Conservation (phyloP, 2,888 invertebrate genomes). For the Endomychus coccineus region DNA sequence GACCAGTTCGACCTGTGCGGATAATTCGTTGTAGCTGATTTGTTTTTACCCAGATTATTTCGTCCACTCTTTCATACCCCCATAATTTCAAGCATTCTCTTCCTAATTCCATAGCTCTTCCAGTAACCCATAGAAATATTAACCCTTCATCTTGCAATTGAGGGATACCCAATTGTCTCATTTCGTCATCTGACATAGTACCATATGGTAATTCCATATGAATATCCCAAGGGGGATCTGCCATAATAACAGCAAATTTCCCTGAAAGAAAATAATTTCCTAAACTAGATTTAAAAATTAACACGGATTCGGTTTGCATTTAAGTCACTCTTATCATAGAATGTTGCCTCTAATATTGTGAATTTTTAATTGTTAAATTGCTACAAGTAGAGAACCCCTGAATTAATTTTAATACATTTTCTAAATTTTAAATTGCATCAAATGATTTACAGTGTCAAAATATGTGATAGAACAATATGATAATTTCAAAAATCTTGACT, state of each 20-base stretch:
- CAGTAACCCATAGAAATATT: slow-evolving; percentile 97
- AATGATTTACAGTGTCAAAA: too few species aligned
- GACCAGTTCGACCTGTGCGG: slow-evolving; percentile 92
- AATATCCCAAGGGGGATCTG: slow-evolving; percentile 98
- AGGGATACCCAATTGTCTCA: slow-evolving; percentile 91
- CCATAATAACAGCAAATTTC: slow-evolving; percentile 98
- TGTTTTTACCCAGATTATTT: slow-evolving; percentile 98
- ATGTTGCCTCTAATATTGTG: too few species aligned
- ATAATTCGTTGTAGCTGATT: slow-evolving; percentile 96
- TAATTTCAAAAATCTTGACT: too few species aligned
- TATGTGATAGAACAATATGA: too few species aligned
- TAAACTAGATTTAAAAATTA: too few species aligned
- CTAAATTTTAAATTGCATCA: too few species aligned
- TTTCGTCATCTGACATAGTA: slow-evolving; percentile 98
- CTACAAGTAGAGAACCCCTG: too few species aligned
- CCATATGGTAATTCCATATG: slow-evolving; percentile 99
- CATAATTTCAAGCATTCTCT: slow-evolving; percentile 91
- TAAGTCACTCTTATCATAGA: too few species aligned
- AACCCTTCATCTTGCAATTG: slow-evolving; percentile 92
- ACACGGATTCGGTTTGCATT: too few species aligned
- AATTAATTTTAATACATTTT: too few species aligned
- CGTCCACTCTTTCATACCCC: slow-evolving; percentile 96
- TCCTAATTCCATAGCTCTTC: slow-evolving; percentile 93
- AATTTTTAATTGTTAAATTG: too few species aligned
- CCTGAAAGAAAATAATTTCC: slow-evolving; percentile 7